phyloP scores from a whole-genome alignment of 2,888 invertebrate species.

The Drosophila kuntzei region DNA sequence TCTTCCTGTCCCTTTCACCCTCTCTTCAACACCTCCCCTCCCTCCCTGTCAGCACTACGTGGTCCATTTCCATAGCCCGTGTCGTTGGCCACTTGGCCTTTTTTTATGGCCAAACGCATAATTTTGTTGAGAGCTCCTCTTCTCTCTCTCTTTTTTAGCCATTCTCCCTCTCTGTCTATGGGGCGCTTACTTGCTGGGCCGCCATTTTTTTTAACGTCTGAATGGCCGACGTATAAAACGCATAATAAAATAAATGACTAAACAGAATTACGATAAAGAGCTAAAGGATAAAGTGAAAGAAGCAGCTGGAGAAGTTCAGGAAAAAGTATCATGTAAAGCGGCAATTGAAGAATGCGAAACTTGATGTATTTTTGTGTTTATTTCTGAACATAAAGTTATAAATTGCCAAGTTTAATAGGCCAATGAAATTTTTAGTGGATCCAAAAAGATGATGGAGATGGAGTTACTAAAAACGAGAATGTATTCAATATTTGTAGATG shows the following conservation, averaged over 20 bases:
- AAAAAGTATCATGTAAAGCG: background rate
- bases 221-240: constrained; percentile 64
- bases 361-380: constrained; percentile 28
- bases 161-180: background rate
- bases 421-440: constrained; percentile 18
- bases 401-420: constrained; percentile 27
- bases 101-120: constrained; percentile 75
- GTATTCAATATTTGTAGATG: background rate
- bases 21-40: background rate
- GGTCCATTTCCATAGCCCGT: constrained; percentile 37
- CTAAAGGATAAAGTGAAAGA: constrained; percentile 11
- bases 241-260: constrained; percentile 80
- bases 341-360: background rate
- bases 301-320: background rate
- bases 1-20: background rate
- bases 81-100: constrained; percentile 56
- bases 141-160: background rate
- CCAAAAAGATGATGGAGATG: background rate
- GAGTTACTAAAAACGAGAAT: background rate
- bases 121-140: constrained; percentile 68
- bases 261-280: constrained; percentile 77
- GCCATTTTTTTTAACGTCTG: constrained; percentile 34
- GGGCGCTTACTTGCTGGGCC: constrained; percentile 29
- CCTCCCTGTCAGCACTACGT: constrained; percentile 25
- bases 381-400: constrained; percentile 10